phyloP scores from a whole-genome alignment of 2,888 invertebrate genomes.

The Scaptodrosophila latifasciaeformis region DNA sequence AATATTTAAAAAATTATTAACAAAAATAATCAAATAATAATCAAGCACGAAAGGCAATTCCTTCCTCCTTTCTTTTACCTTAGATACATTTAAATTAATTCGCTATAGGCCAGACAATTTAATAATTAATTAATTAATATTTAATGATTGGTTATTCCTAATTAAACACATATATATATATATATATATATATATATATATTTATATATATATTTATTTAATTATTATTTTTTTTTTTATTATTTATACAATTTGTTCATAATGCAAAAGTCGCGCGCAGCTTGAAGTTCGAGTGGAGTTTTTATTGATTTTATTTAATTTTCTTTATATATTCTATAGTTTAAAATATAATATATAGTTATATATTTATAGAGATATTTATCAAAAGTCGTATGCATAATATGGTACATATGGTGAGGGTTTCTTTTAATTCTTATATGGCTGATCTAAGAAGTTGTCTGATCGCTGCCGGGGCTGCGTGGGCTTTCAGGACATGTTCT shows the following conservation, averaged over 20 bases:
- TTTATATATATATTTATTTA: not conserved
- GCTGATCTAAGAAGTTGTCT: constrained; percentile 19
- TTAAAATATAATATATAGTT: constrained; percentile 22
- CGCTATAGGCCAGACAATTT: not conserved
- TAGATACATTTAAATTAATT: too few relatives aligned
- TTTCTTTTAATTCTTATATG: constrained; percentile 13
- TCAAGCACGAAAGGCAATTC: not conserved
- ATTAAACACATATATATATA: too few relatives aligned
- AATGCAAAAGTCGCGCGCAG: not conserved
- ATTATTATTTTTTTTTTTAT: constrained; percentile 12
- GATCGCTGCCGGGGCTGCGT: constrained; percentile 12
- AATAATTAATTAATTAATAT: not conserved
- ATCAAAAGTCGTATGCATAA: not conserved
- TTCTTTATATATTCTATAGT: constrained; percentile 12
- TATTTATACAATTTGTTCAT: constrained; percentile 36
- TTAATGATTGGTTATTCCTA: too few relatives aligned
- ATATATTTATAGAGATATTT: constrained; percentile 25
- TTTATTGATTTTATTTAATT: not conserved
- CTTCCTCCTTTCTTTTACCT: too few relatives aligned
- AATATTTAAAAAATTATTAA: constrained; percentile 38
- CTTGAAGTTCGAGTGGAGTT: not conserved
- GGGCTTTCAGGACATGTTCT: constrained; percentile 7
- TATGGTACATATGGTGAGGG: too few relatives aligned
- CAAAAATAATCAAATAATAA: constrained; percentile 30
- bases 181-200: too few relatives aligned